Conservation (phyloP, 2,113 vertebrate species). For the Craseonycteris thonglongyai region DNA sequence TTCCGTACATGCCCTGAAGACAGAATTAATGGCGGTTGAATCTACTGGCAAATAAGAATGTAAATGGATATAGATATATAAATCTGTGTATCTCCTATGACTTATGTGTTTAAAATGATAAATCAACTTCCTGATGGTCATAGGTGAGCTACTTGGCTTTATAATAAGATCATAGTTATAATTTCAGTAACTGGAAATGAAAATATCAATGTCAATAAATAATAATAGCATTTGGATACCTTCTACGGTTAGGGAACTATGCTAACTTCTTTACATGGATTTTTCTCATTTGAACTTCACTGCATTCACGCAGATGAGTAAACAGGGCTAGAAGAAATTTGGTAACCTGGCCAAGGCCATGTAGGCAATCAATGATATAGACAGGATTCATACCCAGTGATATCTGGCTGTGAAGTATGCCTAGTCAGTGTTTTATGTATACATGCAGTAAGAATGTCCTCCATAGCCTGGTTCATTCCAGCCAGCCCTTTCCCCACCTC, state of each 20-base stretch:
- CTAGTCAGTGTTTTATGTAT: slow-evolving; percentile 13
- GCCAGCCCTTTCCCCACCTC: background rate
- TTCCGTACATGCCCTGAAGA: background rate
- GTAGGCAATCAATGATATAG: background rate
- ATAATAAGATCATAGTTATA: background rate
- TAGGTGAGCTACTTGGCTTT: background rate
- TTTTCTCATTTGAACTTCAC: slow-evolving; percentile 40
- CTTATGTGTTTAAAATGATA: background rate
- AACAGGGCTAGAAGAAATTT: background rate
- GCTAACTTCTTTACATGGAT: background rate
- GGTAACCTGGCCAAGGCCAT: background rate
- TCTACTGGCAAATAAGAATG: background rate
- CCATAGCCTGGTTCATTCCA: background rate
- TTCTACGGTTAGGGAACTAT: background rate
- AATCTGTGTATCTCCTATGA: background rate
- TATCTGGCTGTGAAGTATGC: background rate
- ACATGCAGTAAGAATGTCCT: background rate
- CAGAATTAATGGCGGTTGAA: background rate
- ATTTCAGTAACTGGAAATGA: background rate
- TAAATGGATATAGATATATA: background rate
- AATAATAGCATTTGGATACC: background rate
- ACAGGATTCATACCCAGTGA: background rate
- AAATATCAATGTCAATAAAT: background rate
- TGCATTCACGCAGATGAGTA: background rate
- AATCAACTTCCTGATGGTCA: background rate